Conservation (phyloP, 2,888 invertebrate species). For the Tachystola acroxantha region DNA sequence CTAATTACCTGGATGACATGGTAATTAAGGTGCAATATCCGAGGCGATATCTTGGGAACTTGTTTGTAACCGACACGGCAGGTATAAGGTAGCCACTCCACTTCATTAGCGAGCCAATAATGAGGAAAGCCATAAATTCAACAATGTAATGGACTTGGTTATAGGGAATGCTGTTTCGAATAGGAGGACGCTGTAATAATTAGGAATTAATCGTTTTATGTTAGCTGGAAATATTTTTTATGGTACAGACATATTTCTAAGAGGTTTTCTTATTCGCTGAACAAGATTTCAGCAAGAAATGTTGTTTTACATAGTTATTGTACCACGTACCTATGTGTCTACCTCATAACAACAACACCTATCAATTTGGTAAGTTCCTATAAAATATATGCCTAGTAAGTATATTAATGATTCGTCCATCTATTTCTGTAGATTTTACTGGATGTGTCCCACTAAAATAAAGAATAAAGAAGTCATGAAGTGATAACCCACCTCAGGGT, state of each 20-base stretch:
- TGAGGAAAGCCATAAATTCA: conserved; percentile 31
- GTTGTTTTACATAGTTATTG: too few species aligned
- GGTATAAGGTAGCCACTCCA: conserved; percentile 15
- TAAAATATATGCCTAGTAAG: too few species aligned
- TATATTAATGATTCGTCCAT: too few species aligned
- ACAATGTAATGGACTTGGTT: conserved; percentile 25
- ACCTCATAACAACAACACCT: too few species aligned
- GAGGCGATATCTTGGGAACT: conserved; percentile 19
- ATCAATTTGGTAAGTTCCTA: too few species aligned
- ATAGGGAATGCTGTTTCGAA: conserved; percentile 15
- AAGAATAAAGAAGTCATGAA: too few species aligned
- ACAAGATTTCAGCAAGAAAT: too few species aligned
- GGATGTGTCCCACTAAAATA: too few species aligned
- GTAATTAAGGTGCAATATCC: conserved; percentile 26
- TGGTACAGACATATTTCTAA: background rate
- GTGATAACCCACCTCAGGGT: too few species aligned
- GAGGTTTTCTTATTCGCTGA: background rate
- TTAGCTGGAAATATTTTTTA: background rate
- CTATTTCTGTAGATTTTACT: too few species aligned
- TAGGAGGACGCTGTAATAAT: background rate
- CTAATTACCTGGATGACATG: conserved; percentile 36
- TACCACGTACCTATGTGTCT: too few species aligned
- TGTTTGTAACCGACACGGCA: conserved; percentile 18
- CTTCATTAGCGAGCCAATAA: conserved; percentile 29
- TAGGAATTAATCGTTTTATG: background rate